phyloP scores from a whole-genome alignment of 1,140 invertebrate species.

The Papilio xuthus region DNA sequence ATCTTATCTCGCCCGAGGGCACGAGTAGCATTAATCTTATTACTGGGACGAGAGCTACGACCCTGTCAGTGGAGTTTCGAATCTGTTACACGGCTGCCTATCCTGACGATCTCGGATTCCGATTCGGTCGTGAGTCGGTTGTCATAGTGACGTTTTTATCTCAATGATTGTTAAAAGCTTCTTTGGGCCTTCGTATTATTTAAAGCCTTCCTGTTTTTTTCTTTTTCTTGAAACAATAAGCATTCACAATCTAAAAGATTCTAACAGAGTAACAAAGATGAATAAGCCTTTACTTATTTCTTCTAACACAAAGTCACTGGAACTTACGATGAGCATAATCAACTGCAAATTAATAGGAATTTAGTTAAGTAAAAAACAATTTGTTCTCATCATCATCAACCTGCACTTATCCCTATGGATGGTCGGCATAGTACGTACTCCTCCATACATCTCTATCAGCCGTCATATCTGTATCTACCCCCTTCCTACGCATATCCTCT shows the following conservation, averaged over 20 bases:
- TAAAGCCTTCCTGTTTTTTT: constrained; percentile 31
- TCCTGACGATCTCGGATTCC: constrained; percentile 57
- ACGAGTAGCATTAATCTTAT: constrained; percentile 39
- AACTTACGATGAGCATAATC: too few relatives aligned
- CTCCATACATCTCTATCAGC: too few relatives aligned
- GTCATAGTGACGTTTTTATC: constrained; percentile 70
- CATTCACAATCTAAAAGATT: neutral
- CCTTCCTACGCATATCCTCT: too few relatives aligned
- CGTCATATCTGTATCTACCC: too few relatives aligned
- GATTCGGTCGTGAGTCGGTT: constrained; percentile 67
- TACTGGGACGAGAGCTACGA: constrained; percentile 46
- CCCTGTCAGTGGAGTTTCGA: constrained; percentile 61
- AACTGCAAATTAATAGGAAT: too few relatives aligned
- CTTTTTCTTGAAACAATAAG: constrained; percentile 27
- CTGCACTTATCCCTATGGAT: too few relatives aligned
- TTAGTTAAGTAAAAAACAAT: too few relatives aligned
- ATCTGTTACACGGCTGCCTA: constrained; percentile 47
- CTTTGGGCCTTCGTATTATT: constrained; percentile 45
- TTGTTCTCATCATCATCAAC: too few relatives aligned
- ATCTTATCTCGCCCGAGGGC: constrained; percentile 38
- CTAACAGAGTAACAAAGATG: neutral
- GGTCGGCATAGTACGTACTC: too few relatives aligned
- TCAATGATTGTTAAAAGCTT: constrained; percentile 47
- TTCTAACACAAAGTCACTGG: too few relatives aligned
- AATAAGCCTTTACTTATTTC: too few relatives aligned